phyloP scores from a whole-genome alignment of 2,888 invertebrate genomes.

The Trachelus stipa region DNA sequence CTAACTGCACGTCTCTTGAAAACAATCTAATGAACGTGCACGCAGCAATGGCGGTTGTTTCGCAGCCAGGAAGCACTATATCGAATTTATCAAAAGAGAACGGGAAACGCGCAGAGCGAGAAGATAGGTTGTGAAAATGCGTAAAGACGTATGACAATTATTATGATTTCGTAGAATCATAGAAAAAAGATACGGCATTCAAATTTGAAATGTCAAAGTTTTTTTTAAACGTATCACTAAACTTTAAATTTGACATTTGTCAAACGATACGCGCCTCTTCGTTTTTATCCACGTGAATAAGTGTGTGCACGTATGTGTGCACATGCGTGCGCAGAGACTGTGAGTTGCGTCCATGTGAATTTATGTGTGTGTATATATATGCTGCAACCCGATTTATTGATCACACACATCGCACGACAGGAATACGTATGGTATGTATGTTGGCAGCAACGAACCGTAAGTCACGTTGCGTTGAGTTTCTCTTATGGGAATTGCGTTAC shows the following conservation, averaged over 20 bases:
- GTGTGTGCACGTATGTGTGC: not conserved
- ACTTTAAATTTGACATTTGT: not conserved
- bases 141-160: too few species aligned
- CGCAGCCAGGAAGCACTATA: constrained; percentile 53
- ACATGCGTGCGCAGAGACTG: not conserved
- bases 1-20: not conserved
- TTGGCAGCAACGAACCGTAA: not conserved
- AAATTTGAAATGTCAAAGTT: not conserved
- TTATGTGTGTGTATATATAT: constrained; percentile 42
- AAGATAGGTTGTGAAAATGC: constrained; percentile 34
- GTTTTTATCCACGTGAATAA: not conserved
- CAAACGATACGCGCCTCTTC: not conserved
- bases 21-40: not conserved
- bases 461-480: not conserved
- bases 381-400: constrained; percentile 63
- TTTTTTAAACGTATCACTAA: not conserved
- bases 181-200: not conserved
- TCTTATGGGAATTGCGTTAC: not conserved
- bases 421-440: constrained; percentile 25
- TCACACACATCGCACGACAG: constrained; percentile 56
- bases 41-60: not conserved
- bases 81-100: constrained; percentile 59
- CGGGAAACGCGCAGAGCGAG: constrained; percentile 48
- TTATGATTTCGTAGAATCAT: not conserved
- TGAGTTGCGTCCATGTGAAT: constrained; percentile 21